These are phyloP conservation scores for Drosophila vallismaia DNA, from an alignment of 2,888 invertebrate genomes.

Conservation along the genomic window DNA sequence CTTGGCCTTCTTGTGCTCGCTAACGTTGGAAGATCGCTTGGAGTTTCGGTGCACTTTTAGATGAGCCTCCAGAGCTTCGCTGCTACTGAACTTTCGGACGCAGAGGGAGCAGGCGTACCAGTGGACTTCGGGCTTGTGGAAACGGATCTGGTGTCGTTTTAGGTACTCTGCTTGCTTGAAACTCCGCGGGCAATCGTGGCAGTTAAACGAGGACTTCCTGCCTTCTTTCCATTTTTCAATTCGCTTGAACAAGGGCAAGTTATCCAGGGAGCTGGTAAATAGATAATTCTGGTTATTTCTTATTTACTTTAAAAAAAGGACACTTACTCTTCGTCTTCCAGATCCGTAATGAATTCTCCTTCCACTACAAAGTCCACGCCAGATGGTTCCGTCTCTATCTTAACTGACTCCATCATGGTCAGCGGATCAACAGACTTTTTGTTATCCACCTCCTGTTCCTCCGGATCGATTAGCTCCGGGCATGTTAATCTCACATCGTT, in stretches of 20 bases:
- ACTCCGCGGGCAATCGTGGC: conserved; percentile 75
- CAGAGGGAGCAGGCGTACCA: conserved; percentile 78
- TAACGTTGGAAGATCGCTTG: conserved; percentile 60
- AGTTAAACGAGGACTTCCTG: conserved; percentile 53
- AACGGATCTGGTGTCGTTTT: conserved; percentile 74
- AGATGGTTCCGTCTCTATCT: conserved; percentile 40
- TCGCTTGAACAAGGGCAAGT: conserved; percentile 54
- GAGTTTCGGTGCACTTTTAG: conserved; percentile 81
- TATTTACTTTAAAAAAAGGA: too few relatives aligned
- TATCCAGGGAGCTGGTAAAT: conserved; percentile 57
- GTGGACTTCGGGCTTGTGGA: conserved; percentile 57
- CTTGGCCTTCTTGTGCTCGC: conserved; percentile 64
- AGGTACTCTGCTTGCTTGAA: conserved; percentile 77
- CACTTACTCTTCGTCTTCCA: conserved; percentile 61
- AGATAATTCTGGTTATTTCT: too few relatives aligned
- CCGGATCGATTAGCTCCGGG: conserved; percentile 51
- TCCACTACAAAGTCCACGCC: conserved; percentile 2
- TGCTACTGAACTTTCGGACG: conserved; percentile 69
- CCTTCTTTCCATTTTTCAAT: conserved; percentile 51
- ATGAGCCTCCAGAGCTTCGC: conserved; percentile 72
- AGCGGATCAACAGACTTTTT: conserved; percentile 58
- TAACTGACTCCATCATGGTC: conserved; percentile 59
- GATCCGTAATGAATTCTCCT: conserved; percentile 24
- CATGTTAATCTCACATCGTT: conserved; percentile 53
- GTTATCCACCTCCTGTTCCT: conserved; percentile 21